Conservation (phyloP, 2,888 invertebrate species). For the Ormyrus thymus region DNA sequence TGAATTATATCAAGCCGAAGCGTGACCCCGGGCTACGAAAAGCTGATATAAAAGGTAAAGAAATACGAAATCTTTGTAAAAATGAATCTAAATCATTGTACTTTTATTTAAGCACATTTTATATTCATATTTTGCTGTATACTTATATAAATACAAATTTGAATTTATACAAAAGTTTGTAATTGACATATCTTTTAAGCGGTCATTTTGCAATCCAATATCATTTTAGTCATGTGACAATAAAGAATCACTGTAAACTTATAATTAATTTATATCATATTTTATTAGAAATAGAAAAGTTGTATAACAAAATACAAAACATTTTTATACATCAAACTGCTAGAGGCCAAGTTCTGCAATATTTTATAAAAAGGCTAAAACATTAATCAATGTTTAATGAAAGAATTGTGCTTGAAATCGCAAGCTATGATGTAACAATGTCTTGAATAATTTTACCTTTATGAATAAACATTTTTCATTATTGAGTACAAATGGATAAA, state of each 20-base stretch:
- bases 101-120: slow-evolving; percentile 55
- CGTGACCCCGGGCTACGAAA: slow-evolving; percentile 38
- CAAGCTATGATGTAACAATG: slow-evolving; percentile 13
- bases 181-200: slow-evolving; percentile 60
- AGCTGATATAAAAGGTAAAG: slow-evolving; percentile 40
- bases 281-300: slow-evolving; percentile 54
- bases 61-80: slow-evolving; percentile 51
- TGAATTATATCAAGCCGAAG: slow-evolving; percentile 51
- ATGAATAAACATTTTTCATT: slow-evolving; percentile 42
- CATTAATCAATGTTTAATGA: slow-evolving; percentile 3
- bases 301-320: slow-evolving; percentile 55
- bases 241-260: slow-evolving; percentile 63
- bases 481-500: slow-evolving; percentile 34
- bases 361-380: slow-evolving; percentile 10
- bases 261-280: slow-evolving; percentile 52
- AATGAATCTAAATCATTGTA: slow-evolving; percentile 46
- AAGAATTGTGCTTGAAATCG: slow-evolving; percentile 25
- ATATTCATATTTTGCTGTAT: slow-evolving; percentile 54
- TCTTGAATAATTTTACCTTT: slow-evolving; percentile 10
- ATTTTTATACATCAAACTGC: background rate
- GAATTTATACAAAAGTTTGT: slow-evolving; percentile 66
- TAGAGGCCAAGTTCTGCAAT: slow-evolving; percentile 14
- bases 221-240: slow-evolving; percentile 66
- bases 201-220: slow-evolving; percentile 57
- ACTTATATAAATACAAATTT: slow-evolving; percentile 58